Conservation (phyloP, 2,888 invertebrate species). For the Azorinus chamasolen region DNA sequence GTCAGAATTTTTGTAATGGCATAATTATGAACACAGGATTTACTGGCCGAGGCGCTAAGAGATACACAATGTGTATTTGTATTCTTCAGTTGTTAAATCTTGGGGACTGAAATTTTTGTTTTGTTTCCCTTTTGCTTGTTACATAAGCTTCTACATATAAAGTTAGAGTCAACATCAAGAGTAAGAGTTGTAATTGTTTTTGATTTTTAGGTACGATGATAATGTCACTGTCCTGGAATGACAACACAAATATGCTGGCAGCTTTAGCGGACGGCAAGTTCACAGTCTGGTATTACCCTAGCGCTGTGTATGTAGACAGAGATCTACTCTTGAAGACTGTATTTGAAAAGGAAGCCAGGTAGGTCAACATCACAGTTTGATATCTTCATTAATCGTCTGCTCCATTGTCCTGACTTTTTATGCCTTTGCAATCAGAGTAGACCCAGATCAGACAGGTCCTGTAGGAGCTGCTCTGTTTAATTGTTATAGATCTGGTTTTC, state of each 20-base stretch:
- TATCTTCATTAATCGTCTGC: too few species aligned
- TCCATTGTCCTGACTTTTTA: too few species aligned
- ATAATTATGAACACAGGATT: too few species aligned
- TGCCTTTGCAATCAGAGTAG: too few species aligned
- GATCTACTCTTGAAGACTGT: slow-evolving; percentile 90
- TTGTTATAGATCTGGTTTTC: too few species aligned
- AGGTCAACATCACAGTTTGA: slow-evolving; percentile 31
- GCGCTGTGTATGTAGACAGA: slow-evolving; percentile 91
- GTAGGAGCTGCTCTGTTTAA: too few species aligned
- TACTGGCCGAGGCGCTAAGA: too few species aligned
- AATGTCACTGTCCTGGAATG: slow-evolving; percentile 90
- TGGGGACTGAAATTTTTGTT: too few species aligned
- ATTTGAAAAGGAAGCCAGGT: slow-evolving; percentile 87
- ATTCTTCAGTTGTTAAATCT: too few species aligned
- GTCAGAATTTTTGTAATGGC: too few species aligned
- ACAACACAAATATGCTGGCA: slow-evolving; percentile 92
- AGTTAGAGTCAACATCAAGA: background rate
- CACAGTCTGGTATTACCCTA: slow-evolving; percentile 94
- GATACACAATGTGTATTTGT: too few species aligned
- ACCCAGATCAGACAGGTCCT: too few species aligned
- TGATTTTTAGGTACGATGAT: slow-evolving; percentile 89
- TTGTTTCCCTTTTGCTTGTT: background rate
- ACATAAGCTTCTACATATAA: background rate
- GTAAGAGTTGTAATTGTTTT: background rate
- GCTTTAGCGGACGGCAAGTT: slow-evolving; percentile 93